Evolutionary conservation across 1,140 invertebrate genomes (phyloP), one percentile per base, ranked within the genome.

Genomic region (Macrosteles quadrilineatus): DNA sequence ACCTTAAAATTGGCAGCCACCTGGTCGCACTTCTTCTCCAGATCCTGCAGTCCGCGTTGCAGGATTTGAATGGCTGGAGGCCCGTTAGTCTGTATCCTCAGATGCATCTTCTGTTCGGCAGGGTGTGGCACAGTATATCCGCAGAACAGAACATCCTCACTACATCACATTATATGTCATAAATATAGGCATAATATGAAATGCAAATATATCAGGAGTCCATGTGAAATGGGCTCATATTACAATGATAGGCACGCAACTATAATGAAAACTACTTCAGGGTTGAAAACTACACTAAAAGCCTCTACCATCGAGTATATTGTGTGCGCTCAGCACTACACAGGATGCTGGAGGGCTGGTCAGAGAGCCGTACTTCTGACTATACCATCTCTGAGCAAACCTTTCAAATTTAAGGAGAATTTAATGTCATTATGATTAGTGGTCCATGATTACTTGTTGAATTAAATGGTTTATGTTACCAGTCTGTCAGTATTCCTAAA

Each of bases 101-200:
- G 90, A 76, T 95, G 91, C 82, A 96, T 91, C 79, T 92, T 92
- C n/a, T 86, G 83, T 82, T 96, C 93, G 32, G 91, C 88, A 21
- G 95, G 94, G 85, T 96, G 94, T 9, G 94, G 93, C 12, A 96
- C 88, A 12, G 92, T 94, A 76, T 96, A 96, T 2, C 92, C 93
- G 81, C 93, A 96, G 78, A 95, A 94, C 65, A 91, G 82, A 6
- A 96, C 92, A 78, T 93, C 89, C n/a, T 90, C 87, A 80, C 90
- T 92, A 71, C 53, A 76, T 83, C 30, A 72, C 79, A n/a, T n/a
- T n/a, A n/a, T n/a, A n/a, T n/a, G n/a, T n/a, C n/a, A n/a, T n/a
- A n/a, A n/a, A n/a, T n/a, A n/a, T n/a, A 83, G 76, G 76, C 69
- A 72, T 50, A 72, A 76, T 76, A 72, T 72, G 30, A 66, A 29